These are phyloP conservation scores for Mugil cephalus DNA, from an alignment of 2,113 vertebrate genomes.

Conservation along the genomic window DNA sequence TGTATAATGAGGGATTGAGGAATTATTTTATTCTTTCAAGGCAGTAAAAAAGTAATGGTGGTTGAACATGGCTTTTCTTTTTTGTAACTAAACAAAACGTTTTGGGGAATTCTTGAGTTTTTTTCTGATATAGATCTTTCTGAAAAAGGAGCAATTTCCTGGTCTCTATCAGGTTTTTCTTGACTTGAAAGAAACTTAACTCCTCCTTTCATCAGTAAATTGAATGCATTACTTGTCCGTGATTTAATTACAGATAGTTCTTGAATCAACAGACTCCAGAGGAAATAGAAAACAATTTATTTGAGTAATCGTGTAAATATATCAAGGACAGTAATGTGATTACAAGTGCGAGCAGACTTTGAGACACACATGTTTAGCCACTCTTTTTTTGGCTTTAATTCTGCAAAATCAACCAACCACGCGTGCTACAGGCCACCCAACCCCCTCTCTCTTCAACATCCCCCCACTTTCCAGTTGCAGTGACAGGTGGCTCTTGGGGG, in stretches of 20 bases:
- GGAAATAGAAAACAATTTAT: constrained; percentile 7
- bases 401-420: constrained; percentile 12
- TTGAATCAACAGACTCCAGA: constrained; percentile 18
- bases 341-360: background rate
- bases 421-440: constrained; percentile 26
- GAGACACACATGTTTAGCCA: constrained; percentile 2
- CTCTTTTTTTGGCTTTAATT: constrained; percentile 16
- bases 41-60: background rate
- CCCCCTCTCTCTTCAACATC: constrained; percentile 58
- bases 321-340: constrained; percentile 17
- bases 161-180: constrained; percentile 4
- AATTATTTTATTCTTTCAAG: too few relatives aligned
- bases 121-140: too few relatives aligned
- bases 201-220: constrained; percentile 17
- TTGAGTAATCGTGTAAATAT: constrained; percentile 12
- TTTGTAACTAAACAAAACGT: background rate
- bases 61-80: background rate
- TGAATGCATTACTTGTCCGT: constrained; percentile 12
- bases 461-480: constrained; percentile 79
- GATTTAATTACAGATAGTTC: constrained; percentile 42
- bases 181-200: constrained; percentile 22
- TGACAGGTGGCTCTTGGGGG: constrained; percentile 84
- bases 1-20: too few relatives aligned
- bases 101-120: background rate
- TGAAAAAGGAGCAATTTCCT: constrained; percentile 15